A percentile compares a stretch with the other conserved stretches of the same genome.
Conservation (phyloP, 35 echinoderm and acorn worm genomes). For the Holothuria glaberrima region DNA sequence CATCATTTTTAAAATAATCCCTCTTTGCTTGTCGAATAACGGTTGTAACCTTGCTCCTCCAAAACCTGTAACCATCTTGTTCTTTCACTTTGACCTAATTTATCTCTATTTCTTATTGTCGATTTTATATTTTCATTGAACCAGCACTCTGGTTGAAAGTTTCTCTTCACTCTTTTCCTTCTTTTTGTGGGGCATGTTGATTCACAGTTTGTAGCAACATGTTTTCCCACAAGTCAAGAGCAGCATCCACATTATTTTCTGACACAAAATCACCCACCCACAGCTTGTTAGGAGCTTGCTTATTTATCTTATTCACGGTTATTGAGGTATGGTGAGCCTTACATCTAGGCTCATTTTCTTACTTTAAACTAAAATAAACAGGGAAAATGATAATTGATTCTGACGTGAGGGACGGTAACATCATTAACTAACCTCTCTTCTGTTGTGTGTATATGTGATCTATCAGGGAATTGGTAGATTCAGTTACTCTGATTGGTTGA, state of each 20-base stretch:
- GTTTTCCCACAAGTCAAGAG: background rate
- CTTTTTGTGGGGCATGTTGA: no score
- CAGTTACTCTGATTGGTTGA: constrained; percentile 22
- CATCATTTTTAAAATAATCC: background rate
- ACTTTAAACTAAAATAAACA: constrained; percentile 3
- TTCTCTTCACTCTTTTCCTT: no score
- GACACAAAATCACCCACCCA: background rate
- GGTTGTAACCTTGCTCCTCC: background rate
- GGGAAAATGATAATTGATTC: constrained; percentile 14
- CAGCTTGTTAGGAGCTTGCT: background rate
- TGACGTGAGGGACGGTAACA: no score
- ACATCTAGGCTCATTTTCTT: background rate
- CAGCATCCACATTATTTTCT: no score
- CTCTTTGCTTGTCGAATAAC: background rate
- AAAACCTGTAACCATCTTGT: background rate
- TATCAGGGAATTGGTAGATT: constrained; percentile 9
- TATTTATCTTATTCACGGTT: background rate
- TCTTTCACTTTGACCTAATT: background rate
- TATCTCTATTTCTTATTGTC: constrained; percentile 1
- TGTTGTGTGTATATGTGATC: constrained; percentile 13
- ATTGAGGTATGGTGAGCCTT: background rate
- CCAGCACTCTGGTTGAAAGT: background rate
- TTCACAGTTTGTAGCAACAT: background rate
- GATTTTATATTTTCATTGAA: constrained; percentile 12
- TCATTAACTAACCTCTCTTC: background rate